Conservation (phyloP, 2,888 invertebrate genomes). For the Chrysolina oricalcia region DNA sequence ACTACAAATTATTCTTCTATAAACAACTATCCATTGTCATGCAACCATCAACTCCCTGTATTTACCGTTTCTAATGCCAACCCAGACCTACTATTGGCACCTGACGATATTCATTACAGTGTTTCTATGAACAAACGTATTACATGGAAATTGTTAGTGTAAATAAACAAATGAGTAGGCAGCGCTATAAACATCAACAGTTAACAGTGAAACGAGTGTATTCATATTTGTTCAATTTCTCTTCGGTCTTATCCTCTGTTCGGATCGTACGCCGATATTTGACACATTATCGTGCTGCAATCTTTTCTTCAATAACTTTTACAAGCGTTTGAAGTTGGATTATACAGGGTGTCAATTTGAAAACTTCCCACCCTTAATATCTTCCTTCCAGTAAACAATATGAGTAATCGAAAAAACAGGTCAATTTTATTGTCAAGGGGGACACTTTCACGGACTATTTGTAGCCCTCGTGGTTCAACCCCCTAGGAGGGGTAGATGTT, state of each 20-base stretch:
- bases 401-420: too few relatives aligned
- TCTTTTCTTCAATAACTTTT: not conserved
- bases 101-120: not conserved
- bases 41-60: slow-evolving; percentile 4
- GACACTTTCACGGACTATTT: too few relatives aligned
- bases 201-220: slow-evolving; percentile 19
- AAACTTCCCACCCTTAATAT: too few relatives aligned
- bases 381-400: too few relatives aligned
- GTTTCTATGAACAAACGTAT: slow-evolving; percentile 6
- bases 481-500: too few relatives aligned
- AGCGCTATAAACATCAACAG: slow-evolving; percentile 10
- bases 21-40: not conserved
- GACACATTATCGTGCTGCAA: not conserved
- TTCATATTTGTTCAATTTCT: slow-evolving; percentile 12
- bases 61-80: not conserved
- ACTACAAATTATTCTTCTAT: not conserved
- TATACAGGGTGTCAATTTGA: too few relatives aligned
- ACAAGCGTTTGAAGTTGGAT: not conserved
- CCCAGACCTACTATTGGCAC: not conserved
- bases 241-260: slow-evolving; percentile 11
- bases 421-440: too few relatives aligned
- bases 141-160: slow-evolving; percentile 8
- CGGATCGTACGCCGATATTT: slow-evolving; percentile 11
- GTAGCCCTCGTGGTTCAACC: too few relatives aligned
- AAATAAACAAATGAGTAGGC: slow-evolving; percentile 13